Percentiles rank a stretch among this genome's conserved stretches.
These are phyloP conservation scores for Ichneumon xanthorius DNA, from an alignment of 2,888 invertebrate genomes.

Conservation along the genomic window DNA sequence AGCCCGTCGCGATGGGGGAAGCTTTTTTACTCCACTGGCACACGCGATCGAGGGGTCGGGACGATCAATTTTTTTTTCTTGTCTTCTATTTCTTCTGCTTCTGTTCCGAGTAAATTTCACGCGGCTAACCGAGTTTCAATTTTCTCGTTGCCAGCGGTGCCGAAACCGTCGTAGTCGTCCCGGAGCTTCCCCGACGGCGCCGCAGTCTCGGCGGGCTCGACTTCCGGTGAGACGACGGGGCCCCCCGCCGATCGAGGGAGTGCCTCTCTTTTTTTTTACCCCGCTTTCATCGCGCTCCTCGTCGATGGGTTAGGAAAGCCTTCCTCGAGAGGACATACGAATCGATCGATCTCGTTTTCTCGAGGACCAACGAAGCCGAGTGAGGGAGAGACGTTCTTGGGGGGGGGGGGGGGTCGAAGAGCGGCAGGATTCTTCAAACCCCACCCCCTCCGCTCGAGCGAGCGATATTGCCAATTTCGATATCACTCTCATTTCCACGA, in stretches of 20 bases:
- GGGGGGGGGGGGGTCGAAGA: constrained; percentile 52
- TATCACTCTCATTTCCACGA: constrained; percentile 79
- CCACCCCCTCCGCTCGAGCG: constrained; percentile 57
- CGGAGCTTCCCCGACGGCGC: constrained; percentile 47
- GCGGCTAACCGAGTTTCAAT: constrained; percentile 66
- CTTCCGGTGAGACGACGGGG: constrained; percentile 62
- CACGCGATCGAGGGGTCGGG: constrained; percentile 19
- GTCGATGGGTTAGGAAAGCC: constrained; percentile 54
- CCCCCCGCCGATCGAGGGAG: constrained; percentile 54
- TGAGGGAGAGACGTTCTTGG: constrained; percentile 33
- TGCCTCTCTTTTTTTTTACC: constrained; percentile 48
- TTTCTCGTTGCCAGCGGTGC: constrained; percentile 51
- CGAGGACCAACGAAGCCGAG: constrained; percentile 26
- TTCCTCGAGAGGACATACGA: constrained; percentile 65
- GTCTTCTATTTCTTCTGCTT: constrained; percentile 11
- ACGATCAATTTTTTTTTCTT: constrained; percentile 35
- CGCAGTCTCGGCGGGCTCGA: constrained; percentile 64
- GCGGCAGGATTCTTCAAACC: constrained; percentile 48
- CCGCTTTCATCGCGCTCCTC: constrained; percentile 24
- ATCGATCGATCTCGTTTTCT: constrained; percentile 65
- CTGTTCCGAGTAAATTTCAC: constrained; percentile 49
- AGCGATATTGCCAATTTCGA: constrained; percentile 82
- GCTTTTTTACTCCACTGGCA: constrained; percentile 42
- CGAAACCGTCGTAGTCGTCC: neutral
- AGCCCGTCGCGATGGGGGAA: neutral